Conservation (phyloP, 1,140 invertebrate genomes). For the Magallana ariakensis region DNA sequence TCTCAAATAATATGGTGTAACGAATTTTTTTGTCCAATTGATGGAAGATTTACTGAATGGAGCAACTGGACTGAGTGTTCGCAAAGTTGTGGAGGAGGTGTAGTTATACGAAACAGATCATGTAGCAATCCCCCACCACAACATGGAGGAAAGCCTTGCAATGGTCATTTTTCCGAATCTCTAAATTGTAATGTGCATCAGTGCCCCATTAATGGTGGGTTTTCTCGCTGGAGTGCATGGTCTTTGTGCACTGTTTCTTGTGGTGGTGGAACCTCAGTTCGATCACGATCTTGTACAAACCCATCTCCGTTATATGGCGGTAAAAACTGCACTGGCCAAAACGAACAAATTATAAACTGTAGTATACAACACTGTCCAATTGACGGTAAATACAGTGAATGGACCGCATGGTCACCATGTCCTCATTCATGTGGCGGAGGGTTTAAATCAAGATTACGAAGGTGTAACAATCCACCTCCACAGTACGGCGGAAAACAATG, state of each 20-base stretch:
- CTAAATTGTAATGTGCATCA: not conserved
- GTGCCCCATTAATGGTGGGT: conserved; percentile 33
- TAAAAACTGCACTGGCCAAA: not conserved
- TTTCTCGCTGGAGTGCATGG: not conserved
- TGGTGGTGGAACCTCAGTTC: not conserved
- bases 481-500: conserved; percentile 63
- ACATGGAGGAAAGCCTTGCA: conserved; percentile 61
- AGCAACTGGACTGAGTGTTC: conserved; percentile 3
- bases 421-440: conserved; percentile 67
- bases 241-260: not conserved
- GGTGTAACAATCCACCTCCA: conserved; percentile 64
- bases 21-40: conserved; percentile 15
- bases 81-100: conserved; percentile 32
- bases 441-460: conserved; percentile 48
- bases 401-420: conserved; percentile 50
- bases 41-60: conserved; percentile 12
- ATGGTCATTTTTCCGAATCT: conserved; percentile 43
- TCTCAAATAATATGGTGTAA: conserved; percentile 60
- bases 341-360: not conserved
- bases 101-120: conserved; percentile 27
- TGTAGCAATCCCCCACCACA: conserved; percentile 46
- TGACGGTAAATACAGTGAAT: conserved; percentile 14
- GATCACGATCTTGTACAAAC: not conserved
- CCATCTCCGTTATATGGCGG: not conserved
- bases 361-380: not conserved